Conservation (phyloP, 2,113 vertebrate species). For the Hyaena hyaena region DNA sequence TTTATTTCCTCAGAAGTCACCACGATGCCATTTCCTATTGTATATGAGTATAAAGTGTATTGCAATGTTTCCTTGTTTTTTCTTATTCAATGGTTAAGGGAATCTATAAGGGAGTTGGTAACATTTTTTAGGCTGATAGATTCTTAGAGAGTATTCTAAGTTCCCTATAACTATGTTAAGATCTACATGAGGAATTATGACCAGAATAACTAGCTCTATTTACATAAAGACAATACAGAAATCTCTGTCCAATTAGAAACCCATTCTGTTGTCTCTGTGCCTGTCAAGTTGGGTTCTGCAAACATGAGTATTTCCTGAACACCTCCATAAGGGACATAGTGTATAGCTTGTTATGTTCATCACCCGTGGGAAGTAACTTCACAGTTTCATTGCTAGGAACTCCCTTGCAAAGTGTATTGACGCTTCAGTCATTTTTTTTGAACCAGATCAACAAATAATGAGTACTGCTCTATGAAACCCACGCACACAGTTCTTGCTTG, state of each 20-base stretch:
- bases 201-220: conserved; percentile 10
- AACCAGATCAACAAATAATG: conserved; percentile 61
- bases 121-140: conserved; percentile 1
- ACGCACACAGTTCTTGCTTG: conserved; percentile 39
- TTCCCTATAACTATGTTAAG: not conserved
- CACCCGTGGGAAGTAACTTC: conserved; percentile 47
- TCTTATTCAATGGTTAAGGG: not conserved
- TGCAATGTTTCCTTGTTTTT: not conserved
- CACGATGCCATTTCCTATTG: not conserved
- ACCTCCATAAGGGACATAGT: not conserved
- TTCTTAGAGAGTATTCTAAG: conserved; percentile 37
- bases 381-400: conserved; percentile 60
- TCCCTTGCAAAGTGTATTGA: conserved; percentile 36
- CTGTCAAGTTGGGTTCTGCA: not conserved
- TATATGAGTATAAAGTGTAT: not conserved
- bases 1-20: not conserved
- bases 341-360: conserved; percentile 27
- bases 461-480: not conserved
- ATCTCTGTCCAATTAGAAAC: not conserved
- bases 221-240: conserved; percentile 26
- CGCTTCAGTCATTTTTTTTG: conserved; percentile 18
- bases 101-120: not conserved
- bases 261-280: not conserved
- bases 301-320: not conserved
- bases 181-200: not conserved